phyloP scores from a whole-genome alignment of 1,140 invertebrate genomes.

The Scylla paramamosain region DNA sequence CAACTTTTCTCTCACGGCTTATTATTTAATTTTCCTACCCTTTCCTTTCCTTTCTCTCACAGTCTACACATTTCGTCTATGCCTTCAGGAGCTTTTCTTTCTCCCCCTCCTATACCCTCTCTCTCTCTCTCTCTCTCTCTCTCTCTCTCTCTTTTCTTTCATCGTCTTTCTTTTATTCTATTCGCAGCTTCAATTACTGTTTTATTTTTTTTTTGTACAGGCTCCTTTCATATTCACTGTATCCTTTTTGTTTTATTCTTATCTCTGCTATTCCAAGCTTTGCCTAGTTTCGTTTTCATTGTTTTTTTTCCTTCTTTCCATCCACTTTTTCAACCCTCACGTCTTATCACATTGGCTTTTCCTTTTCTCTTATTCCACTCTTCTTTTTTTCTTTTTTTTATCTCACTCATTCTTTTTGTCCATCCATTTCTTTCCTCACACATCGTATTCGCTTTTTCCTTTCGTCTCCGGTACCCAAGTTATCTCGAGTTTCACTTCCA shows the following conservation, averaged over 20 bases:
- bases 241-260: background rate
- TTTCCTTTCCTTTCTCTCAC: background rate
- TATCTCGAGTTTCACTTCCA: too few species aligned
- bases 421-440: background rate
- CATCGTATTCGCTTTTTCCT: background rate
- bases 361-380: background rate
- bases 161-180: background rate
- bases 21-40: too few species aligned
- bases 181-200: background rate
- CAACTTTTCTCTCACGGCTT: too few species aligned
- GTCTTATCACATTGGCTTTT: background rate
- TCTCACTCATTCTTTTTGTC: background rate
- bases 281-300: background rate
- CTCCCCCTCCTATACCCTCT: background rate
- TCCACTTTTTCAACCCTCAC: background rate
- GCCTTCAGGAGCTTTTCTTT: background rate
- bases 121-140: slow-evolving; percentile 1
- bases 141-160: background rate
- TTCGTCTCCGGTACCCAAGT: background rate
- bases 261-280: background rate
- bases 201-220: background rate
- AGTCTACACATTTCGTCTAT: background rate
- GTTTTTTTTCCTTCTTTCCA: background rate
- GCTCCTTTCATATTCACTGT: background rate
- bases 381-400: background rate